Conservation (phyloP, 1,140 invertebrate species). For the Sipha flava region DNA sequence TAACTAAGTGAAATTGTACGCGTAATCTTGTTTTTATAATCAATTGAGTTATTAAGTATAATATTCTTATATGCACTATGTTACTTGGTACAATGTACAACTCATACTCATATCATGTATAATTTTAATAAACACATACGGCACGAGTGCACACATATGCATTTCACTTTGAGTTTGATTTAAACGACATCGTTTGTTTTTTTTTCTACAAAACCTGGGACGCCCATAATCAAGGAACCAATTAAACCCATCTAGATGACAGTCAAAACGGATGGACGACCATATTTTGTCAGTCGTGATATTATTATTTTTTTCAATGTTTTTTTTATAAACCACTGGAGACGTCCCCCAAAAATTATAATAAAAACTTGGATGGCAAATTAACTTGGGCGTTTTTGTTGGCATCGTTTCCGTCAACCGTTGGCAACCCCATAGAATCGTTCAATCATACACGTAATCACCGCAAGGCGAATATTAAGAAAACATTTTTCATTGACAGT, state of each 20-base stretch:
- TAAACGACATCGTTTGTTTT: background rate
- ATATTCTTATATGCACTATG: background rate
- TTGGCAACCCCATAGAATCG: slow-evolving; percentile 17
- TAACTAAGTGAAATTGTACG: background rate
- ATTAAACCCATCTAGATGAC: slow-evolving; percentile 15
- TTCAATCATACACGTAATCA: slow-evolving; percentile 27
- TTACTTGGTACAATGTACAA: background rate
- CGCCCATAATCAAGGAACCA: background rate
- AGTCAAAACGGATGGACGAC: slow-evolving; percentile 22
- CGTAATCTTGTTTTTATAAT: background rate
- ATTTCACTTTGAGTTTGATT: background rate
- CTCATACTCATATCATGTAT: background rate
- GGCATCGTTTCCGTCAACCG: slow-evolving; percentile 26
- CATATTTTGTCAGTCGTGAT: slow-evolving; percentile 16
- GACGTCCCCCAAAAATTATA: slow-evolving; percentile 25
- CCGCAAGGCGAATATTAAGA: background rate
- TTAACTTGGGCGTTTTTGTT: slow-evolving; percentile 32
- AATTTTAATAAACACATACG: slow-evolving; percentile 1
- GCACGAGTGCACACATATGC: background rate
- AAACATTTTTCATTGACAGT: background rate
- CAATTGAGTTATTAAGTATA: background rate
- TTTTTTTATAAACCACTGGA: slow-evolving; percentile 16
- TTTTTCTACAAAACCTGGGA: background rate
- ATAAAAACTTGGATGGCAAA: slow-evolving; percentile 28
- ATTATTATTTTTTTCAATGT: background rate